These are phyloP conservation scores for Abrostola tripartita DNA, from an alignment of 2,888 invertebrate genomes.

Conservation along the genomic window DNA sequence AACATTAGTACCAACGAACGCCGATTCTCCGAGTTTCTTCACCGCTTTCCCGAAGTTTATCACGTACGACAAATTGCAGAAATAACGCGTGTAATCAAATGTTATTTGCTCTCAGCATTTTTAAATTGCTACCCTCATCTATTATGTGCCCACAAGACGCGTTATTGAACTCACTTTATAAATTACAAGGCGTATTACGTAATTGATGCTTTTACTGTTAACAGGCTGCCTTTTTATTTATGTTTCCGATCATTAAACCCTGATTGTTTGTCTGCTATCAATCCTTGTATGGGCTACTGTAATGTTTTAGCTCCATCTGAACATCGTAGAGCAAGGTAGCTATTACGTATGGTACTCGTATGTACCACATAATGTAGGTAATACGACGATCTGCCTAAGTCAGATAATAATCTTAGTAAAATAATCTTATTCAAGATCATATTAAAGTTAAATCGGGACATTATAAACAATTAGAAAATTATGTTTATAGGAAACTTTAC, in stretches of 20 bases:
- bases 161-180: constrained; percentile 34
- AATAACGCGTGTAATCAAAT: constrained; percentile 51
- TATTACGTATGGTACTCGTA: too few species aligned
- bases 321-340: too few species aligned
- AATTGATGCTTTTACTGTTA: constrained; percentile 27
- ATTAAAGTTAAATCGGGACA: too few species aligned
- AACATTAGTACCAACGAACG: neutral
- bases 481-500: too few species aligned
- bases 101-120: constrained; percentile 45
- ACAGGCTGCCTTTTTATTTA: constrained; percentile 16
- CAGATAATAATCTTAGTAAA: too few species aligned
- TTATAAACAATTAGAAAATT: too few species aligned
- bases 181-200: constrained; percentile 42
- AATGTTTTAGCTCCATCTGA: too few species aligned
- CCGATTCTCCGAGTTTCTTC: constrained; percentile 3
- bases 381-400: too few species aligned
- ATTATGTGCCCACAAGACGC: constrained; percentile 34
- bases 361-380: too few species aligned
- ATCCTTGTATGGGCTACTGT: too few species aligned
- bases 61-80: constrained; percentile 55
- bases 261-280: neutral
- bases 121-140: constrained; percentile 42
- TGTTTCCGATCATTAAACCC: constrained; percentile 5
- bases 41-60: constrained; percentile 52
- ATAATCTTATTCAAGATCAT: too few species aligned